Conservation (phyloP, 2,797 vertebrate species). For the Notolabrus celidotus region DNA sequence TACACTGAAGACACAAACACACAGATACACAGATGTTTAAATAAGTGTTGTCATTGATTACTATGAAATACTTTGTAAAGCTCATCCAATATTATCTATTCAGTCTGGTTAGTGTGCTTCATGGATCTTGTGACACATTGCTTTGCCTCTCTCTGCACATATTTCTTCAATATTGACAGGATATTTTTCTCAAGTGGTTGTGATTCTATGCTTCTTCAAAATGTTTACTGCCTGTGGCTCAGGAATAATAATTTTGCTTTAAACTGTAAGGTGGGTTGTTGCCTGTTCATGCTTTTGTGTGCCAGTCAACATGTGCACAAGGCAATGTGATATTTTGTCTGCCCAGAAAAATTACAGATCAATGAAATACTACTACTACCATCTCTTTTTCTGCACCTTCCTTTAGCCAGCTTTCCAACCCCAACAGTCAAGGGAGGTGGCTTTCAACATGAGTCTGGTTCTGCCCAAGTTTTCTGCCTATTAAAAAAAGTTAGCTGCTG, state of each 20-base stretch:
- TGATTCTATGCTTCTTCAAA: background rate
- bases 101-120: background rate
- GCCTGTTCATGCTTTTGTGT: too few relatives aligned
- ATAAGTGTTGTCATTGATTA: background rate
- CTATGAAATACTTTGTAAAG: background rate
- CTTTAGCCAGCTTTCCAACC: too few relatives aligned
- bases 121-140: background rate
- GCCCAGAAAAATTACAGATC: too few relatives aligned
- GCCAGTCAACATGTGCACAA: too few relatives aligned
- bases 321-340: background rate
- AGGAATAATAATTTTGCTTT: background rate
- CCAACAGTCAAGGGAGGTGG: too few relatives aligned
- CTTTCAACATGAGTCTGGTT: too few relatives aligned
- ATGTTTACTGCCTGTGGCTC: background rate
- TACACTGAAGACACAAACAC: constrained; percentile 87
- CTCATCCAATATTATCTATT: background rate
- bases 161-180: background rate
- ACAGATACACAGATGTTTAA: constrained; percentile 27
- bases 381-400: too few relatives aligned
- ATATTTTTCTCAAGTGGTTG: background rate
- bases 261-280: background rate
- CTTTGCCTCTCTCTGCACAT: background rate
- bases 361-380: too few relatives aligned
- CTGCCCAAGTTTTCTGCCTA: too few relatives aligned
- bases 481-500: too few relatives aligned